Percentiles rank a stretch among this genome's conserved stretches.
Conservation (phyloP, 2,888 invertebrate genomes). For the Busseola fusca region DNA sequence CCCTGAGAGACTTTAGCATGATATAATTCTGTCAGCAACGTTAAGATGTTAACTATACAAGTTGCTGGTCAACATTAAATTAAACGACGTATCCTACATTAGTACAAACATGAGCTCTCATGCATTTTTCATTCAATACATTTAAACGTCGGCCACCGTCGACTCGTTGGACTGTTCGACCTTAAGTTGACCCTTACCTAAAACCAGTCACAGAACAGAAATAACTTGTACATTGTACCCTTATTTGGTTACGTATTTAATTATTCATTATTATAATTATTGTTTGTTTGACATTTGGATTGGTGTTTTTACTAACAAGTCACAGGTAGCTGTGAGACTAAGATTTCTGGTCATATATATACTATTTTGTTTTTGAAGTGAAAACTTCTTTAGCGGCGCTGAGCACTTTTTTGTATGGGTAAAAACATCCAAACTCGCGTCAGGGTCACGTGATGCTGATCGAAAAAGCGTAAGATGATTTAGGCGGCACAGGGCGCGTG, state of each 20-base stretch:
- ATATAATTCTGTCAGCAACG: neutral
- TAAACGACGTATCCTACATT: slow-evolving; percentile 11
- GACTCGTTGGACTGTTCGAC: slow-evolving; percentile 34
- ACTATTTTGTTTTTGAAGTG: neutral
- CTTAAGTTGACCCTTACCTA: slow-evolving; percentile 45
- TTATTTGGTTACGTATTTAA: slow-evolving; percentile 8
- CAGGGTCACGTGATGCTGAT: too few species aligned
- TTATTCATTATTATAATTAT: neutral
- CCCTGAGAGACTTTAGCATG: too few species aligned
- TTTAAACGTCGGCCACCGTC: slow-evolving; percentile 26
- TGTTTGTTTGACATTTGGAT: neutral
- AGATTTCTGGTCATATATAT: neutral
- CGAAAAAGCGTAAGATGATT: too few species aligned
- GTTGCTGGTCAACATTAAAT: slow-evolving; percentile 8
- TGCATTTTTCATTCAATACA: slow-evolving; percentile 51
- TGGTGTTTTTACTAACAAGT: neutral
- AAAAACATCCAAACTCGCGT: too few species aligned
- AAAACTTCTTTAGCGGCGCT: too few species aligned
- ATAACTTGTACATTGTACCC: slow-evolving; percentile 44
- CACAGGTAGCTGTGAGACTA: neutral
- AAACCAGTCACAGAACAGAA: slow-evolving; percentile 29
- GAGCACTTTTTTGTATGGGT: neutral
- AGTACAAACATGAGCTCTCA: slow-evolving; percentile 46
- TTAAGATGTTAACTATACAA: neutral
- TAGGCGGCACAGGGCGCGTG: too few species aligned